Conservation (phyloP, 2,888 invertebrate genomes). For the Rhingia campestris region DNA sequence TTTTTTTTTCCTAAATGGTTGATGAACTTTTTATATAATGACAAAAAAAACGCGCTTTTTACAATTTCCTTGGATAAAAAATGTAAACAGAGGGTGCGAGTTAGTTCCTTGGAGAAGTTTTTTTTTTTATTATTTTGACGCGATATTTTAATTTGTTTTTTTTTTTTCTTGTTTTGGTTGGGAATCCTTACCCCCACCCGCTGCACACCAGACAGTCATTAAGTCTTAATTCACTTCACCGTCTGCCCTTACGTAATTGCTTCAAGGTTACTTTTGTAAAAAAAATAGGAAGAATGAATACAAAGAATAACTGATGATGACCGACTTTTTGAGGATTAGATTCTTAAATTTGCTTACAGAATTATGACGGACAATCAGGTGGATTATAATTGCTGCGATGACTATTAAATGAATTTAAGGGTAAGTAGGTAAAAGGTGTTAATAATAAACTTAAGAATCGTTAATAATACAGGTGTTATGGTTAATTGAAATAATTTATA, state of each 20-base stretch:
- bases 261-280: conserved; percentile 66
- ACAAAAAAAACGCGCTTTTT: conserved; percentile 66
- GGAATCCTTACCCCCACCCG: conserved; percentile 30
- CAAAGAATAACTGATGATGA: conserved; percentile 50
- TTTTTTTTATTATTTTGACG: conserved; percentile 69
- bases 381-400: conserved; percentile 2
- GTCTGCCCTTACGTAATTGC: conserved; percentile 69
- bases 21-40: conserved; percentile 74
- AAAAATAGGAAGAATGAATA: conserved; percentile 34
- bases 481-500: too few species aligned
- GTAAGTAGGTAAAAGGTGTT: background rate
- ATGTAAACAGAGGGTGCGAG: conserved; percentile 70
- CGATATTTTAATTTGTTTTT: conserved; percentile 72
- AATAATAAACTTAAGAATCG: too few species aligned
- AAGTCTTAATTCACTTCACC: conserved; percentile 71
- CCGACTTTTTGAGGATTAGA: conserved; percentile 60
- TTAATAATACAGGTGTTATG: too few species aligned
- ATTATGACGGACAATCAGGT: conserved; percentile 25
- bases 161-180: conserved; percentile 68
- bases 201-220: conserved; percentile 64
- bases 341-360: conserved; percentile 53
- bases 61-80: conserved; percentile 62
- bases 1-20: conserved; percentile 65
- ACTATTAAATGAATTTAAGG: background rate
- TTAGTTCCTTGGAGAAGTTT: conserved; percentile 46